Conservation (phyloP, 2,888 invertebrate species). For the Troglohyphantes excavatus region DNA sequence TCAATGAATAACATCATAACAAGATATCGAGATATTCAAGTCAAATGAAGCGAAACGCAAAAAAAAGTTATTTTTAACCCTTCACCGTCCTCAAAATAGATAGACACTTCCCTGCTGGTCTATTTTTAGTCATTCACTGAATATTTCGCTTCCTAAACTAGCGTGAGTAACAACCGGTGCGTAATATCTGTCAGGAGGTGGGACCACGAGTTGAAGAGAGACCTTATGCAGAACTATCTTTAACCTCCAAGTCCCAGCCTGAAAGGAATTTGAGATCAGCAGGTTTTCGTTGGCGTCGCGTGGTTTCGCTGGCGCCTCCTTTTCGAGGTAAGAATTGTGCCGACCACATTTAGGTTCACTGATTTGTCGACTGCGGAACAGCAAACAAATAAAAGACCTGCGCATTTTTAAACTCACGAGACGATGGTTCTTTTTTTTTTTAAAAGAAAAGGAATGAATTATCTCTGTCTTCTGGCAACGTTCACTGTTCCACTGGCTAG, state of each 20-base stretch:
- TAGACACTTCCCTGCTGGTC: not conserved
- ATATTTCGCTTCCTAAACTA: not conserved
- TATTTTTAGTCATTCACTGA: constrained; percentile 23
- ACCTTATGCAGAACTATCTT: constrained; percentile 28
- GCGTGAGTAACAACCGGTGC: constrained; percentile 29
- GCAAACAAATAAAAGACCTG: not conserved
- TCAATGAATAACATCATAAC: too few species aligned
- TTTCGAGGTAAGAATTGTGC: constrained; percentile 40
- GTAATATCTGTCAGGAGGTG: constrained; percentile 12
- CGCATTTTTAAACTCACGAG: not conserved
- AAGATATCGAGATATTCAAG: not conserved
- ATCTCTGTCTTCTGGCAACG: not conserved
- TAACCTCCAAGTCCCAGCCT: not conserved
- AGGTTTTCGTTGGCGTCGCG: constrained; percentile 44
- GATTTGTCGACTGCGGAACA: not conserved
- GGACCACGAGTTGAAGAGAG: not conserved
- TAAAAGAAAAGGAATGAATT: not conserved
- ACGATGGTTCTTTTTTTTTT: constrained; percentile 4
- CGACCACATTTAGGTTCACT: constrained; percentile 11
- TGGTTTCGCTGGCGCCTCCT: constrained; percentile 23
- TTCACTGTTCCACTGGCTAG: not conserved
- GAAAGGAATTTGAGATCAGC: constrained; percentile 55
- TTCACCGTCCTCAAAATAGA: constrained; percentile 8
- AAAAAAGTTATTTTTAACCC: constrained; percentile 36
- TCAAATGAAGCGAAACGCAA: not conserved